Evolutionary conservation across 2,113 vertebrate species (phyloP), one percentile per base, ranked within the genome.

Genomic region (Bombycilla garrulus): DNA sequence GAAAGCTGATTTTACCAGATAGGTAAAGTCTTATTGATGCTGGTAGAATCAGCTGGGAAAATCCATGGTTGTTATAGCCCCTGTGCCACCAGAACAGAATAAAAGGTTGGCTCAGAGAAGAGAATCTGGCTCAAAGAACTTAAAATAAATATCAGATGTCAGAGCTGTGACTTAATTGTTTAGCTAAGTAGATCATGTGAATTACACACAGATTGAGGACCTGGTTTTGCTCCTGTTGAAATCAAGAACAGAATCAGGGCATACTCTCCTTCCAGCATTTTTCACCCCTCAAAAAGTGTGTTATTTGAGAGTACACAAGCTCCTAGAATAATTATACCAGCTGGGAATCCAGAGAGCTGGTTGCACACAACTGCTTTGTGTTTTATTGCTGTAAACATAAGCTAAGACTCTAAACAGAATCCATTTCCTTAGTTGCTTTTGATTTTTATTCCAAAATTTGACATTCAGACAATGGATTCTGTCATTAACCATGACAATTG

Each of bases 131-230:
- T 96, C 92, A 92, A 94, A 91, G 90, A 94, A 97, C 90, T 95
- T 96, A 88, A 96, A 96, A 97, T 97, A 97, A 97, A 97, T 96
- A 96, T 96, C 93, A 90, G 94, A 95, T 97, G 93, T 96, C 82
- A 93, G 64, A 94, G 76, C 96, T 96, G 90, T 97, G 96, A 97
- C 94, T 97, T 96, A 97, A 96, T 97, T 97, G 96, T 97, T 97
- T 96, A 95, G 85, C 85, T 96, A 96, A 96, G 88, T 90, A 96
- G 93, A 96, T 96, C 93, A 95, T 92, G 93, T 96, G 95, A 96
- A 88, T 94, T 96, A 96, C 87, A 96, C 93, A 95, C 88, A 93
- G 92, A 96, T 60, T 92, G 88, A 92, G 28, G 60, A 95, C 79
- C 78, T 96, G 81, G 0, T 96, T 94, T 96, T 92, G 74, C 88